Percentiles rank a stretch among this genome's conserved stretches.
These are phyloP conservation scores for Spodoptera frugiperda DNA, from an alignment of 1,140 invertebrate genomes.

Conservation along the genomic window DNA sequence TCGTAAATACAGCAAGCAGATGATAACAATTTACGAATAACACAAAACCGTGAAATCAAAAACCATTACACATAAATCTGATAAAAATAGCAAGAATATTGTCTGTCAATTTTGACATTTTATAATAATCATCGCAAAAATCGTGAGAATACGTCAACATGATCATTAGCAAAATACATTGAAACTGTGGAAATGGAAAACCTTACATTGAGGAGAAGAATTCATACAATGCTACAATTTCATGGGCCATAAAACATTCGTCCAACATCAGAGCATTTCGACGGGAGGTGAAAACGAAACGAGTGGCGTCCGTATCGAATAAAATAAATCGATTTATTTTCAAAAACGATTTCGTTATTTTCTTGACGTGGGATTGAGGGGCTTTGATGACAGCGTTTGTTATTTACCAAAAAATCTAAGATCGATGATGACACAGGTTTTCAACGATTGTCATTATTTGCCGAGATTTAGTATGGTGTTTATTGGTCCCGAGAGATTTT, in stretches of 20 bases:
- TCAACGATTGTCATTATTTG: slow-evolving; percentile 30
- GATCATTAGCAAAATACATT: slow-evolving; percentile 76
- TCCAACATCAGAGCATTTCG: slow-evolving; percentile 69
- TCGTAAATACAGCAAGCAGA: too few species aligned
- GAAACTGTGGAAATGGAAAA: slow-evolving; percentile 82
- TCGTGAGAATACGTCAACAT: slow-evolving; percentile 61
- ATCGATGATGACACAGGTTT: slow-evolving; percentile 43
- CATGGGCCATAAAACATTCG: slow-evolving; percentile 80
- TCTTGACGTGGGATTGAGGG: slow-evolving; percentile 66
- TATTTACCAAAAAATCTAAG: slow-evolving; percentile 52
- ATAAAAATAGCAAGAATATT: not conserved
- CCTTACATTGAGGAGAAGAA: slow-evolving; percentile 64
- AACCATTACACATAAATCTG: too few species aligned
- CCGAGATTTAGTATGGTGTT: slow-evolving; percentile 2
- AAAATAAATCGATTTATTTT: slow-evolving; percentile 80
- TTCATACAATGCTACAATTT: slow-evolving; percentile 78
- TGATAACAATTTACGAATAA: not conserved
- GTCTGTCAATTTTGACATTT: not conserved
- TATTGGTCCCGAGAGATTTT: slow-evolving; percentile 13
- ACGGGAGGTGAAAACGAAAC: slow-evolving; percentile 69
- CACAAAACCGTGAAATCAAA: not conserved
- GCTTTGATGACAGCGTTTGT: slow-evolving; percentile 58
- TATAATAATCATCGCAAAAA: slow-evolving; percentile 41
- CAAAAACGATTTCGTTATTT: slow-evolving; percentile 74
- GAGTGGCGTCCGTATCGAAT: slow-evolving; percentile 76